Conservation (phyloP, 2,888 invertebrate genomes). For the Phortica magna region DNA sequence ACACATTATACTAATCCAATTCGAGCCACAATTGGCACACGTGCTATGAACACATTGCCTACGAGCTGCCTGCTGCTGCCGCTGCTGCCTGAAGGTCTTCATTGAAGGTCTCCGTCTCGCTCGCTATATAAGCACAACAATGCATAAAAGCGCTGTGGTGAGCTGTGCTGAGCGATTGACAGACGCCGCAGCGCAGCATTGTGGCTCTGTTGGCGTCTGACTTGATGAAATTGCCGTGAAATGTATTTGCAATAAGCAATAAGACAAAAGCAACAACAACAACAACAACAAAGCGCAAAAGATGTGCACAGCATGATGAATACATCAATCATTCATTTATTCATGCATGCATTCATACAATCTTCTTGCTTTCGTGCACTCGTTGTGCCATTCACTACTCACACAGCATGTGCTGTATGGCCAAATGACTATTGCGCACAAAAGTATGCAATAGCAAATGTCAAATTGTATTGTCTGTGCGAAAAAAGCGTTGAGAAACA, state of each 20-base stretch:
- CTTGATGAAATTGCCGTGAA: slow-evolving; percentile 10
- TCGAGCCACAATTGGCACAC: no score
- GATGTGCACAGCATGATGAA: neutral
- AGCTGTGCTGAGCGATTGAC: no score
- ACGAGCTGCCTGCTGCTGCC: no score
- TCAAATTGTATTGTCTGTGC: neutral
- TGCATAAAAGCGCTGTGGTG: no score
- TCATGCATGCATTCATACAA: no score
- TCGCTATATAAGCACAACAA: no score
- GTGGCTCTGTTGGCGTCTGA: no score
- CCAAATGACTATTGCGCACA: neutral
- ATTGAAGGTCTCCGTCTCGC: no score
- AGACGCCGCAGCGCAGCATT: no score
- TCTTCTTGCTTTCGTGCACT: neutral
- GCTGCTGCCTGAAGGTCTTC: no score
- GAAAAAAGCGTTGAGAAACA: neutral
- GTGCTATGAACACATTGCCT: no score
- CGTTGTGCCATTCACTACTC: neutral
- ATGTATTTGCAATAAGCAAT: neutral
- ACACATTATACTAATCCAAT: no score
- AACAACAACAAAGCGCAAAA: neutral
- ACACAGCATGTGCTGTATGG: neutral
- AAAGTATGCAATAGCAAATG: neutral
- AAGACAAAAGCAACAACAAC: neutral
- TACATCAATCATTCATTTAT: slow-evolving; percentile 1